Evolutionary conservation across 2,888 invertebrate species (phyloP).

Genomic region (Balanococcus diminutus): DNA sequence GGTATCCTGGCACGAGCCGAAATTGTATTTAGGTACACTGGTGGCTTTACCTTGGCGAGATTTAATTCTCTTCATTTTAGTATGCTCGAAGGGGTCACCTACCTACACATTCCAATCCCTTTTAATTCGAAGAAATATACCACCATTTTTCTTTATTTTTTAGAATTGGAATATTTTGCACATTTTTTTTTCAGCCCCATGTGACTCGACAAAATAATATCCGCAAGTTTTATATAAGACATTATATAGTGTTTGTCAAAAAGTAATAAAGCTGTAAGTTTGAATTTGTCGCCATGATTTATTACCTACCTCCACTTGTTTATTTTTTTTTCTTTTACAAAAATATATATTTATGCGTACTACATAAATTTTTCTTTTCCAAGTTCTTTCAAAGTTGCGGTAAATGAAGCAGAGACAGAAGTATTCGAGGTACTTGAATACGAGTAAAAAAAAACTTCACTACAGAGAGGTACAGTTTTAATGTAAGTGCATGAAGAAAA

Average conservation of each 20-base stretch:
- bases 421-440: neutral
- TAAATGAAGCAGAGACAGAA: neutral
- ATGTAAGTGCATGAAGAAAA: neutral
- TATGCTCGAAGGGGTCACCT: neutral
- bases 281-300: neutral
- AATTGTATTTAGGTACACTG: neutral
- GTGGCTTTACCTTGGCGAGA: neutral
- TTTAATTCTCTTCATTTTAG: neutral
- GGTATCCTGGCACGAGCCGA: neutral
- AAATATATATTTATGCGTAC: neutral
- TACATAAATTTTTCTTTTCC: neutral
- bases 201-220: neutral
- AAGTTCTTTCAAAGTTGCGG: neutral
- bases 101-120: neutral
- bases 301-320: neutral
- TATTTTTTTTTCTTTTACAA: neutral
- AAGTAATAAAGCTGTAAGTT: conserved; percentile 1
- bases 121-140: neutral
- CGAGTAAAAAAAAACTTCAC: neutral
- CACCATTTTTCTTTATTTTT: neutral
- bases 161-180: no score
- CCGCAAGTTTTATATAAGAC: neutral
- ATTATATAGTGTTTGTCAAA: conserved; percentile 7
- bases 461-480: neutral
- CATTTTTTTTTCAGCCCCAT: neutral